These are phyloP conservation scores for Phengaris alcon DNA, from an alignment of 2,888 invertebrate genomes.

Conservation along the genomic window DNA sequence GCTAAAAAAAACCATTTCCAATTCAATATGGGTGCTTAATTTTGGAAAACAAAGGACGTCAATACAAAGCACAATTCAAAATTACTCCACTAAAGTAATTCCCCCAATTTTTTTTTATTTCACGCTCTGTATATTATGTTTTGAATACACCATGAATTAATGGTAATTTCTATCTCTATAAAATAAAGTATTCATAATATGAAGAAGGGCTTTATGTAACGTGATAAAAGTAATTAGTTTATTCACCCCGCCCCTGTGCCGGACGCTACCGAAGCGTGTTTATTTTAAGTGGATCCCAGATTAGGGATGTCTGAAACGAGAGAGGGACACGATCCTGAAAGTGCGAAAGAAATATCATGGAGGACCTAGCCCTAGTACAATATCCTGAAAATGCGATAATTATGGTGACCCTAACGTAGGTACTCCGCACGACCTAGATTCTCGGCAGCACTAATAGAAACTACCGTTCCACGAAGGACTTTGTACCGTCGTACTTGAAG, in stretches of 20 bases:
- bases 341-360: conserved; percentile 12
- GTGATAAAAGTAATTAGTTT: conserved; percentile 40
- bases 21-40: neutral
- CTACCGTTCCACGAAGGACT: conserved; percentile 35
- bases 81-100: neutral
- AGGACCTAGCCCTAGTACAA: conserved; percentile 26
- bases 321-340: neutral
- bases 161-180: neutral
- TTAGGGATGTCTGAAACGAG: conserved; percentile 39
- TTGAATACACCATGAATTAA: neutral
- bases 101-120: neutral
- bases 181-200: neutral
- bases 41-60: neutral
- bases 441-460: conserved; percentile 38
- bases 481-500: conserved; percentile 29
- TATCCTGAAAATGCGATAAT: neutral
- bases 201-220: conserved; percentile 27
- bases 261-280: conserved; percentile 38
- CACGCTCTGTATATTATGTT: neutral
- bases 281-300: conserved; percentile 38
- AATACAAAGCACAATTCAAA: neutral
- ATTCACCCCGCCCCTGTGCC: conserved; percentile 39
- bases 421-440: conserved; percentile 53
- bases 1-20: no score
- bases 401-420: conserved; percentile 29